phyloP scores from a whole-genome alignment of 2,113 vertebrate species.

The Channa argus region DNA sequence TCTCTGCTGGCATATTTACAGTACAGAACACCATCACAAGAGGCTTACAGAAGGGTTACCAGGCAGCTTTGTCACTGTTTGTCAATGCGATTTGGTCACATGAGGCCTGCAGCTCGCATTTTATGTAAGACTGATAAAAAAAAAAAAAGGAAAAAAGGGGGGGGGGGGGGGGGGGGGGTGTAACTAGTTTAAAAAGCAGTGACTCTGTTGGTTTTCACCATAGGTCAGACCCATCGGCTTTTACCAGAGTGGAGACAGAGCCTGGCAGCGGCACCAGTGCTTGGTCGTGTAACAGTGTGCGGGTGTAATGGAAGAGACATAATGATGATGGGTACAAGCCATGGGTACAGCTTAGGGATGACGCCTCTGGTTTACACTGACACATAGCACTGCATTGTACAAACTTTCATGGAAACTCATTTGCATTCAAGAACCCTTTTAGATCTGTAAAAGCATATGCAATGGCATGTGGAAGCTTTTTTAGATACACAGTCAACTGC shows the following conservation, averaged over 20 bases:
- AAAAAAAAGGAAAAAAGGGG: too few relatives aligned
- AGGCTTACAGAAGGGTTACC: slow-evolving; percentile 61
- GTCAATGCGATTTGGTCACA: slow-evolving; percentile 60
- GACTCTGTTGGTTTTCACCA: neutral
- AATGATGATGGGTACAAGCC: slow-evolving; percentile 2
- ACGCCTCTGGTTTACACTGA: slow-evolving; percentile 8
- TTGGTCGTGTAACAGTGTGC: neutral
- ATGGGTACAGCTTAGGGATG: slow-evolving; percentile 7
- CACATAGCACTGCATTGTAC: neutral
- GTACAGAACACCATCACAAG: slow-evolving; percentile 45
- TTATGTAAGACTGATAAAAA: slow-evolving; percentile 64
- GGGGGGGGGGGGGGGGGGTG: too few relatives aligned
- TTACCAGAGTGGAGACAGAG: neutral
- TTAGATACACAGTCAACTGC: too few relatives aligned
- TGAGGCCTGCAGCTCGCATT: slow-evolving; percentile 43
- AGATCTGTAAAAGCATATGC: too few relatives aligned
- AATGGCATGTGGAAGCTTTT: too few relatives aligned
- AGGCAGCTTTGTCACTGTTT: slow-evolving; percentile 58
- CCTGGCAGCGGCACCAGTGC: neutral
- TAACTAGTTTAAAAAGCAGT: neutral
- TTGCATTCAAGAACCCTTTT: neutral
- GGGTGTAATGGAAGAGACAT: neutral
- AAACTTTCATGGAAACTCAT: neutral
- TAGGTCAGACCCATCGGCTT: neutral
- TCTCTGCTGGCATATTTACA: slow-evolving; percentile 49